phyloP scores from a whole-genome alignment of 1,140 invertebrate genomes.

The Leptinotarsa defecta region DNA sequence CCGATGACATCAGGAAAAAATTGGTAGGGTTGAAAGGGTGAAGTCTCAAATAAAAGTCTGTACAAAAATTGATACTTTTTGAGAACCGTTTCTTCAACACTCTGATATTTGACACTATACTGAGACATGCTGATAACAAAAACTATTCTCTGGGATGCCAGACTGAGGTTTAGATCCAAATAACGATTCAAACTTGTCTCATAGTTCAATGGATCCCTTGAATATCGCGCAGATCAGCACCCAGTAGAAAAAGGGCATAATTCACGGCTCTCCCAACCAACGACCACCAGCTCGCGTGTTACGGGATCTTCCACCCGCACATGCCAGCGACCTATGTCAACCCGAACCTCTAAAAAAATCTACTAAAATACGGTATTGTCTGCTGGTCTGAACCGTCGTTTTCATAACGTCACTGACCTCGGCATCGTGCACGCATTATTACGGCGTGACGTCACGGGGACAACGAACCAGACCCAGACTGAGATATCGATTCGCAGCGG shows the following conservation, averaged over 20 bases:
- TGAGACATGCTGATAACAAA: too few species aligned
- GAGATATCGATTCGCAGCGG: constrained; percentile 21
- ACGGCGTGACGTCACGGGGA: constrained; percentile 26
- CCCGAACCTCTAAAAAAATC: constrained; percentile 14
- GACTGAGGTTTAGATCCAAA: too few species aligned
- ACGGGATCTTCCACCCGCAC: background rate
- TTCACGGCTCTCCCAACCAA: background rate
- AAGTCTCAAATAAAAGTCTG: too few species aligned
- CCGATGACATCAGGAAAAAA: too few species aligned
- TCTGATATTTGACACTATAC: too few species aligned
- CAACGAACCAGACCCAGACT: constrained; percentile 29
- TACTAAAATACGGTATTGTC: constrained; percentile 18
- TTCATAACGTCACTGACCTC: constrained; percentile 24
- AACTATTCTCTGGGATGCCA: too few species aligned
- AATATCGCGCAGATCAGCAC: too few species aligned
- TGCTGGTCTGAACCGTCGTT: background rate
- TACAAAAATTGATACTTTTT: too few species aligned
- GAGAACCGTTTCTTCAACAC: too few species aligned
- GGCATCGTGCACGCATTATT: constrained; percentile 24
- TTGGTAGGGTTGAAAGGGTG: too few species aligned
- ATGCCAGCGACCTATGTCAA: constrained; percentile 19
- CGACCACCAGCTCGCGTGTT: background rate
- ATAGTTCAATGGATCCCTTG: too few species aligned
- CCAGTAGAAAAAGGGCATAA: background rate
- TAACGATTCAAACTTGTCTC: too few species aligned